Base-by-base conservation (phyloP, 2,888 invertebrate species). In the Serripes groenlandicus region DNA sequence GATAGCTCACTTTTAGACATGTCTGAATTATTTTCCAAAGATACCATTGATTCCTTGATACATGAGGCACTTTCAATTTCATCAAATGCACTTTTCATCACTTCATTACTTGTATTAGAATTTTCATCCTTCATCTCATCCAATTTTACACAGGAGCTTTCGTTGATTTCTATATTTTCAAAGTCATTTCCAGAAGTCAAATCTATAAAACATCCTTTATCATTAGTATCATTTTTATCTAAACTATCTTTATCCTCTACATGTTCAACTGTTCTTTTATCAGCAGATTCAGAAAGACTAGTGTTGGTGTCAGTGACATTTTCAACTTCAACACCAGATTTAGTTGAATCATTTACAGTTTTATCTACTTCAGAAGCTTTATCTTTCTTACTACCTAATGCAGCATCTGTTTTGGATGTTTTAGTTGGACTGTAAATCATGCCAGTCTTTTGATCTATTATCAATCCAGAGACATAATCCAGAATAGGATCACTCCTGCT, bases 1-100 rank as follows among this genome's bases (percentile, higher is more conserved):
- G 86, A 82, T 32, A 86, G 58, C 42, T 69, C 62, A n/a, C 23
- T 52, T 28, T 32, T 70, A 30, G 54, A 9, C 70, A 70, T 34
- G 21, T 70, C 34, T 21, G 28, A 28, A 23, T 11, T 32, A 11
- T 56, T 52, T 18, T 35, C 70, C 26, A 70, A 23, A 23, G 21
- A 42, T 1, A 66, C 66, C 23, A 42, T 42, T 23, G 21, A 42
- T 42, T 35, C 66, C 11, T 37, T 15, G 11, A 32, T 35, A 32
- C n/a, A 30, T 21, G 32, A 34, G 21, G n/a, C 15, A 34, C n/a
- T 15, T 32, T 7, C 9, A 11, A 42, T 21, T 49, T 49, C 3
- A 21, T 49, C 49, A n/a, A n/a, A n/a, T n/a, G n/a, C n/a, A n/a
- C n/a, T n/a, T n/a, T n/a, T n/a, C 49, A 49, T 21, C 15, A 1